A percentile compares a stretch with the other conserved stretches of the same genome.
Evolutionary conservation across 1,140 invertebrate genomes (phyloP).

Genomic region (Drosophila dunni): DNA sequence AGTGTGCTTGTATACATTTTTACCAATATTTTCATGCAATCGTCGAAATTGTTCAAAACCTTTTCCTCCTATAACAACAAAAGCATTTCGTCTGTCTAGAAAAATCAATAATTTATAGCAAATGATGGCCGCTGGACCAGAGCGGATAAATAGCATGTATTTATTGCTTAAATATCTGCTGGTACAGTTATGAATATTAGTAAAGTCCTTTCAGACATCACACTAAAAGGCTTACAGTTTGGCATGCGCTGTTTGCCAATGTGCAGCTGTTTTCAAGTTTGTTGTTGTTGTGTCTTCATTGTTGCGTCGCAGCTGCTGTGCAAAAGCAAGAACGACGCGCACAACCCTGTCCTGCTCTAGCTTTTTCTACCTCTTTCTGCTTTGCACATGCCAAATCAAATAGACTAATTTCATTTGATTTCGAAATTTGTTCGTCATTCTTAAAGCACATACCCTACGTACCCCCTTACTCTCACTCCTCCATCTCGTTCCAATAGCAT

Average conservation of each 20-base stretch:
- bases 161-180: neutral
- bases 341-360: neutral
- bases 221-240: slow-evolving; percentile 55
- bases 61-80: slow-evolving; percentile 19
- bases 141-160: neutral
- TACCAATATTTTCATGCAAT: slow-evolving; percentile 24
- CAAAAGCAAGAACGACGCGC: slow-evolving; percentile 30
- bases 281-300: slow-evolving; percentile 59
- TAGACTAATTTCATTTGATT: slow-evolving; percentile 10
- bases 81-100: slow-evolving; percentile 34
- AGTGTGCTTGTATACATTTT: slow-evolving; percentile 34
- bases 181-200: slow-evolving; percentile 23
- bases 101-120: slow-evolving; percentile 67
- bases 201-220: slow-evolving; percentile 1
- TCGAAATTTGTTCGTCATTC: slow-evolving; percentile 19
- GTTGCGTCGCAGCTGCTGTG: slow-evolving; percentile 65
- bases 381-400: slow-evolving; percentile 13
- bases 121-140: slow-evolving; percentile 1
- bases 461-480: neutral
- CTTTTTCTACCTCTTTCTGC: slow-evolving; percentile 6
- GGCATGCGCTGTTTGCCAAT: slow-evolving; percentile 37
- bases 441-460: neutral
- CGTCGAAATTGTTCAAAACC: slow-evolving; percentile 9
- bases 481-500: neutral
- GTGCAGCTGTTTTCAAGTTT: slow-evolving; percentile 75